These are phyloP conservation scores for Chrysomallon squamiferum DNA, from an alignment of 1,140 invertebrate genomes.

Conservation along the genomic window DNA sequence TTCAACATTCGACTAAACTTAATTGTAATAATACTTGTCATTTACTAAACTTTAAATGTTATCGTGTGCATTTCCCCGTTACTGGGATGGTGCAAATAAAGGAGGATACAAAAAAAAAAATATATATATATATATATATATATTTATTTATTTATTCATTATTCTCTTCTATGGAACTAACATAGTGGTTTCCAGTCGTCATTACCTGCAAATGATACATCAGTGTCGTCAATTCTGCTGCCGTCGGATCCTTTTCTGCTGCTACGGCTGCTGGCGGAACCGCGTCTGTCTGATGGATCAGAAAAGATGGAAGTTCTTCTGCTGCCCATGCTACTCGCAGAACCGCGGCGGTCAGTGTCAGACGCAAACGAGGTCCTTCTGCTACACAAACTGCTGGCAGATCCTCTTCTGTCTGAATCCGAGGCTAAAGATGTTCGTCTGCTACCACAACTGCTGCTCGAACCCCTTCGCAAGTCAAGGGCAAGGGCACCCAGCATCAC, in stretches of 20 bases:
- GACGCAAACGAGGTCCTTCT: slow-evolving; percentile 46
- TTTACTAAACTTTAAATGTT: too few relatives aligned
- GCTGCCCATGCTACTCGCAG: slow-evolving; percentile 39
- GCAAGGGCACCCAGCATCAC: slow-evolving; percentile 32
- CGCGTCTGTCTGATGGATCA: slow-evolving; percentile 41
- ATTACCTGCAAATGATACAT: slow-evolving; percentile 40
- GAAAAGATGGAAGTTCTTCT: slow-evolving; percentile 46
- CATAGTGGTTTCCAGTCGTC: too few relatives aligned
- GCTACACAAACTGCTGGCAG: slow-evolving; percentile 38
- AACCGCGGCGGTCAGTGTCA: slow-evolving; percentile 44
- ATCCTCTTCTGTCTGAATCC: slow-evolving; percentile 37
- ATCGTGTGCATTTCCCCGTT: too few relatives aligned
- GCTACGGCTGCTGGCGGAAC: slow-evolving; percentile 44
- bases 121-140: neutral
- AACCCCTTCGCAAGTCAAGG: slow-evolving; percentile 35
- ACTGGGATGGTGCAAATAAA: too few relatives aligned
- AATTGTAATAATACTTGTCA: too few relatives aligned
- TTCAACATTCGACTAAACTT: too few relatives aligned
- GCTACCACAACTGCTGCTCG: slow-evolving; percentile 44
- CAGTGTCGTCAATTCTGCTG: slow-evolving; percentile 44
- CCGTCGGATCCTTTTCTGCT: slow-evolving; percentile 47
- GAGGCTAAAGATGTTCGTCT: slow-evolving; percentile 45
- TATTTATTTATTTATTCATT: neutral
- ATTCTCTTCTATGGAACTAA: too few relatives aligned
- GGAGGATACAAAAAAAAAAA: neutral